Conservation (phyloP, 2,797 vertebrate genomes). For the Paramormyrops hopkinsi region DNA sequence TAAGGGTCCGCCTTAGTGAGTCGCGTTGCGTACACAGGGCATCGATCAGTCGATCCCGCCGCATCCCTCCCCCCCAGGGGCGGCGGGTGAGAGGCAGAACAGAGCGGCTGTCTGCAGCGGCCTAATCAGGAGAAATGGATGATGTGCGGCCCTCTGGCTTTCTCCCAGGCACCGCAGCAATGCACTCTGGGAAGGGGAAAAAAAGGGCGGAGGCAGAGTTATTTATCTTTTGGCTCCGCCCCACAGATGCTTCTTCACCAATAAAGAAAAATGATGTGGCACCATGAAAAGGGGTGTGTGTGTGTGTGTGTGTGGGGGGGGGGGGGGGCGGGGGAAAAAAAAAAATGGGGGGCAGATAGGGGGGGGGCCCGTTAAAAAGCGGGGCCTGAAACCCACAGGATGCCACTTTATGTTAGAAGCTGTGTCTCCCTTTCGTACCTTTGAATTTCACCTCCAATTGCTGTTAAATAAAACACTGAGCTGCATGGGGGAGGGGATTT, state of each 20-base stretch:
- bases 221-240: slow-evolving; percentile 7
- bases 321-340: neutral
- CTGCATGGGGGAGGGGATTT: neutral
- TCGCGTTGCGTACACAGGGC: neutral
- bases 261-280: slow-evolving; percentile 7
- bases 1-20: neutral
- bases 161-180: neutral
- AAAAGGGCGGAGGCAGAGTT: neutral
- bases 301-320: neutral
- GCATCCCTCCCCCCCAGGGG: neutral
- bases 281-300: neutral
- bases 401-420: neutral
- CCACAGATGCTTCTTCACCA: neutral
- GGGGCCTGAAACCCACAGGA: neutral
- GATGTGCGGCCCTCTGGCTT: neutral
- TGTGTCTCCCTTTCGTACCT: neutral
- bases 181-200: neutral
- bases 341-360: neutral
- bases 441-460: neutral
- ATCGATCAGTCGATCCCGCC: slow-evolving; percentile 14
- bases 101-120: slow-evolving; percentile 11
- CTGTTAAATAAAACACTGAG: neutral
- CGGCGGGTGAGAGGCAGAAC: neutral
- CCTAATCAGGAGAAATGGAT: slow-evolving; percentile 14
- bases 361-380: neutral